phyloP scores from a whole-genome alignment of 2,888 invertebrate genomes.

The Aspidiotus rigidus region DNA sequence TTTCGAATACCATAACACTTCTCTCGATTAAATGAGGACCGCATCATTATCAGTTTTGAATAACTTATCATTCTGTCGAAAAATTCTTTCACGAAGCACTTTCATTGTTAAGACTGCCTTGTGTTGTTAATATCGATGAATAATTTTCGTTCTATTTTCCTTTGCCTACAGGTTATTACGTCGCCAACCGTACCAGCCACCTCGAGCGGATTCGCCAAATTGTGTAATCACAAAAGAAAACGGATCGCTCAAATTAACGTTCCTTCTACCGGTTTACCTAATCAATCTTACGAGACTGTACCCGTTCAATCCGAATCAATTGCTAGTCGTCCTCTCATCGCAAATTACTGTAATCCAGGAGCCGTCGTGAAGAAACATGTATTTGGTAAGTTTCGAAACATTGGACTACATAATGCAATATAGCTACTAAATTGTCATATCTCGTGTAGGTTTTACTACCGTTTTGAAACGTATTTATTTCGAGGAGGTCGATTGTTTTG shows the following conservation, averaged over 20 bases:
- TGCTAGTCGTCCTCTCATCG: conserved; percentile 29
- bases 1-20: too few relatives aligned
- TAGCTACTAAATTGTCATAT: too few relatives aligned
- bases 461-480: too few relatives aligned
- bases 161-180: conserved; percentile 21
- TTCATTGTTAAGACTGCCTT: too few relatives aligned
- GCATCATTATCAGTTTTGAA: too few relatives aligned
- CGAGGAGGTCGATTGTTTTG: too few relatives aligned
- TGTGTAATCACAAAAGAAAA: conserved; percentile 31
- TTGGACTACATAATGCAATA: background rate
- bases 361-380: conserved; percentile 30
- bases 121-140: too few relatives aligned
- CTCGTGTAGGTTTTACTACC: too few relatives aligned
- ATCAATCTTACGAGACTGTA: conserved; percentile 24
- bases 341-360: conserved; percentile 23
- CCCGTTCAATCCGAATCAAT: conserved; percentile 20
- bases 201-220: conserved; percentile 24
- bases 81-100: too few relatives aligned
- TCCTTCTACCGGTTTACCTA: conserved; percentile 23
- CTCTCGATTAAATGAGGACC: too few relatives aligned
- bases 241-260: conserved; percentile 7
- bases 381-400: conserved; percentile 21
- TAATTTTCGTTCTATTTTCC: background rate
- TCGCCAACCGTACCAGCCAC: conserved; percentile 20
- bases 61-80: too few relatives aligned